phyloP scores from a whole-genome alignment of 2,113 vertebrate genomes.

The Ammodytes dubius region DNA sequence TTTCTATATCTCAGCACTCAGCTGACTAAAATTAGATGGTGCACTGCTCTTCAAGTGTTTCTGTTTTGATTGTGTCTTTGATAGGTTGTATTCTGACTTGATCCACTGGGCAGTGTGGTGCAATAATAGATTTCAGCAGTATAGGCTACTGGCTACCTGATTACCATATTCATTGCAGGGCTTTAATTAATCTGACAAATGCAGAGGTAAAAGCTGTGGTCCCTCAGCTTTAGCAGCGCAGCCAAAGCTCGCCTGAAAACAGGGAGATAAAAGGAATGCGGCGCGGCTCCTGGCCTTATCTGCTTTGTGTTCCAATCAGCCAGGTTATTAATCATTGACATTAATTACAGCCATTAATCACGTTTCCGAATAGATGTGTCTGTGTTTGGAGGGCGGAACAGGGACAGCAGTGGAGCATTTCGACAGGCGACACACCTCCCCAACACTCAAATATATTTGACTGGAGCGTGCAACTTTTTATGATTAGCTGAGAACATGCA shows the following conservation, averaged over 20 bases:
- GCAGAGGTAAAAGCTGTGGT: slow-evolving; percentile 74
- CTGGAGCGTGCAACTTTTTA: slow-evolving; percentile 46
- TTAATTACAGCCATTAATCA: slow-evolving; percentile 88
- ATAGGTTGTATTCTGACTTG: slow-evolving; percentile 44
- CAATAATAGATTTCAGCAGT: slow-evolving; percentile 45
- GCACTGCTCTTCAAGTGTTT: slow-evolving; percentile 32
- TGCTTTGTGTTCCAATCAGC: slow-evolving; percentile 81
- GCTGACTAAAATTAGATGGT: slow-evolving; percentile 36
- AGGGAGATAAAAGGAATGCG: slow-evolving; percentile 82
- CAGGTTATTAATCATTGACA: slow-evolving; percentile 83
- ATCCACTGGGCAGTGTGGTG: slow-evolving; percentile 20
- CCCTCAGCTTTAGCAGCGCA: slow-evolving; percentile 62
- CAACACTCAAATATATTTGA: slow-evolving; percentile 51
- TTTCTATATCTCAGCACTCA: not conserved
- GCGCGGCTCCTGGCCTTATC: slow-evolving; percentile 82
- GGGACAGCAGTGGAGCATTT: slow-evolving; percentile 66
- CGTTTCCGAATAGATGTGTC: slow-evolving; percentile 79
- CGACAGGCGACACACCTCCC: slow-evolving; percentile 67
- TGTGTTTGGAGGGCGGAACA: slow-evolving; percentile 64
- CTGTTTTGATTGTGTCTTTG: slow-evolving; percentile 31
- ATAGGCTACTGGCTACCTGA: slow-evolving; percentile 58
- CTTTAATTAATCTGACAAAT: slow-evolving; percentile 85
- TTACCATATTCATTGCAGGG: slow-evolving; percentile 84
- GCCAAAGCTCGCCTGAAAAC: slow-evolving; percentile 76
- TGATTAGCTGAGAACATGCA: slow-evolving; percentile 55